A percentile compares a stretch with the other conserved stretches of the same genome.
Conservation (phyloP, 1,140 invertebrate genomes). For the Drosophila repletoides region DNA sequence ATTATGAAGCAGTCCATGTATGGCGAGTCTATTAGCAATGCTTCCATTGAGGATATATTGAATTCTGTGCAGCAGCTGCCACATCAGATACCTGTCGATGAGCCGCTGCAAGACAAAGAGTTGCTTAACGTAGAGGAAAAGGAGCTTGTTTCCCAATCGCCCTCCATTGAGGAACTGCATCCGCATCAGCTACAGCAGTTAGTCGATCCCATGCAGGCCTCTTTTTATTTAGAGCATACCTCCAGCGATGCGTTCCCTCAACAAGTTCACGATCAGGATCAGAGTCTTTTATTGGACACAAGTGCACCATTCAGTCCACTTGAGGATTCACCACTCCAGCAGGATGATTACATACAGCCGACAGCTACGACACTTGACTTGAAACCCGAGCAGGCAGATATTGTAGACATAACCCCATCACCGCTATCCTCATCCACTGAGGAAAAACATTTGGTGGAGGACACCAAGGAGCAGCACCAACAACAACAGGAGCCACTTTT, state of each 20-base stretch:
- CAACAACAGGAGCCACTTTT: conserved; percentile 25
- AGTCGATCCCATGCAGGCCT: conserved; percentile 73
- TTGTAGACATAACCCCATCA: conserved; percentile 66
- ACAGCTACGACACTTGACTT: conserved; percentile 53
- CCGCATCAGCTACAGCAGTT: conserved; percentile 38
- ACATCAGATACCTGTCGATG: conserved; percentile 24
- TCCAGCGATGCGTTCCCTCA: conserved; percentile 42
- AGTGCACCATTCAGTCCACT: conserved; percentile 59
- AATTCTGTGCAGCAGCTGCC: conserved; percentile 75
- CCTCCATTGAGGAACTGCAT: conserved; percentile 75
- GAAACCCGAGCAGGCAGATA: conserved; percentile 49
- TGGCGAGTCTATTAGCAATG: conserved; percentile 35
- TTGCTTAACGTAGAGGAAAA: conserved; percentile 72
- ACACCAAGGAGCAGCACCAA: conserved; percentile 64
- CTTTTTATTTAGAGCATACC: conserved; percentile 68
- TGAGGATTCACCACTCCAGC: conserved; percentile 8
- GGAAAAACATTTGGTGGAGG: conserved; percentile 73
- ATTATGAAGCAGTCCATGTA: conserved; percentile 71
- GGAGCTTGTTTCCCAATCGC: conserved; percentile 68
- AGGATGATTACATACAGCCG: conserved; percentile 7
- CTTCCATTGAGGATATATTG: conserved; percentile 70
- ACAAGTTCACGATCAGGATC: conserved; percentile 15
- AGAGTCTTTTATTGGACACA: conserved; percentile 57
- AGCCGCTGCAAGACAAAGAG: conserved; percentile 52
- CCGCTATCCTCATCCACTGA: conserved; percentile 68